Conservation (phyloP, 2,797 vertebrate species). For the Crocidura indochinensis region DNA sequence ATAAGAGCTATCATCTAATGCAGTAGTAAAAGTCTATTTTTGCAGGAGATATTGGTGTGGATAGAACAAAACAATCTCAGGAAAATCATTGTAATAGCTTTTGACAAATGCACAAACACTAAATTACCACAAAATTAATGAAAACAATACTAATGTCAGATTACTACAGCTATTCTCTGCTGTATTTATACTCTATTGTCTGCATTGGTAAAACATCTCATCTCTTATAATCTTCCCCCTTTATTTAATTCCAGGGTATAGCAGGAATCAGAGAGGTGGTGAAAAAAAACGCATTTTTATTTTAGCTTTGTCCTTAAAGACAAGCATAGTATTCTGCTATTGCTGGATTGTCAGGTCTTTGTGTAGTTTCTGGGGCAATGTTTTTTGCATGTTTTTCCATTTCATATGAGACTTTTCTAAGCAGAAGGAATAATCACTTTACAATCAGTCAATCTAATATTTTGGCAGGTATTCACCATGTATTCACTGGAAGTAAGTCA, state of each 20-base stretch:
- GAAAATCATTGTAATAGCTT: slow-evolving; percentile 52
- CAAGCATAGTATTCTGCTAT: slow-evolving; percentile 25
- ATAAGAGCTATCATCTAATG: slow-evolving; percentile 45
- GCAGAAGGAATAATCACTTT: slow-evolving; percentile 17
- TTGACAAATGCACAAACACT: not conserved
- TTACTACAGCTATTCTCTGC: not conserved
- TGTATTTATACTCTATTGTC: not conserved
- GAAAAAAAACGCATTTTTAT: not conserved
- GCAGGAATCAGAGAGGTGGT: not conserved
- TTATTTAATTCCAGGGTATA: not conserved
- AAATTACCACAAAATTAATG: slow-evolving; percentile 54
- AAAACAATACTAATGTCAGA: slow-evolving; percentile 47
- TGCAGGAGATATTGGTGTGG: not conserved
- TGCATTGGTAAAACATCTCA: not conserved
- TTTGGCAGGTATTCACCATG: not conserved
- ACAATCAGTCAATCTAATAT: slow-evolving; percentile 21
- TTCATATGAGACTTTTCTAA: not conserved
- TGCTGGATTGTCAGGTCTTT: not conserved
- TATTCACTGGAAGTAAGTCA: slow-evolving; percentile 43
- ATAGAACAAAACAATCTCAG: slow-evolving; percentile 26
- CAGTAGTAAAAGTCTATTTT: slow-evolving; percentile 10
- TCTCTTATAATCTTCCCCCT: not conserved
- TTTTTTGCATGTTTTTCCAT: not conserved
- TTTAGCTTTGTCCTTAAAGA: slow-evolving; percentile 36
- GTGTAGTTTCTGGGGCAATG: not conserved